Evolutionary conservation across 1,140 invertebrate genomes (phyloP).

Genomic region (Aphaenogaster floridana): DNA sequence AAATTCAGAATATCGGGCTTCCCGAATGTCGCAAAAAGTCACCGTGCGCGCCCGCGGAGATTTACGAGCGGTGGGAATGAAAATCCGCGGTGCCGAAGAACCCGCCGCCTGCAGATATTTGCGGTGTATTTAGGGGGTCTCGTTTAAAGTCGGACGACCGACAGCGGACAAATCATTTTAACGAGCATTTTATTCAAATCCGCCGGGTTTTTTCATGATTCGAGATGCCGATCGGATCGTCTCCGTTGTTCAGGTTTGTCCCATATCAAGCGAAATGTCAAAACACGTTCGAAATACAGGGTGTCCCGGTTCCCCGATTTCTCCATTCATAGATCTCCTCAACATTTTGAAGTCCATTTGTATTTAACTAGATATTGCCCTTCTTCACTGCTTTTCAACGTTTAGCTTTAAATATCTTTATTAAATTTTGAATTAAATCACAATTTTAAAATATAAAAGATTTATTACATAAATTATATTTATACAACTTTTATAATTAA

Average conservation of each 20-base stretch:
- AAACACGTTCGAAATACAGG: conserved; percentile 30
- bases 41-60: neutral
- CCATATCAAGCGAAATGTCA: conserved; percentile 26
- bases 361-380: neutral
- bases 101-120: conserved; percentile 12
- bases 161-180: conserved; percentile 50
- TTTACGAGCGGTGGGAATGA: conserved; percentile 44
- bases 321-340: neutral
- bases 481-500: neutral
- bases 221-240: conserved; percentile 31
- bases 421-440: neutral
- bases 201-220: conserved; percentile 11
- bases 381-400: neutral
- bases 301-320: neutral
- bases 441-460: neutral
- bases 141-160: conserved; percentile 40
- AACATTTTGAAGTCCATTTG: neutral
- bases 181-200: conserved; percentile 55
- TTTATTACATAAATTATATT: neutral
- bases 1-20: conserved; percentile 47
- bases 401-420: neutral
- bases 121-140: conserved; percentile 9
- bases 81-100: conserved; percentile 25
- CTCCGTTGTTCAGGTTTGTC: conserved; percentile 35
- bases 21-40: conserved; percentile 43